Base-by-base conservation (phyloP, 92 coral and sea anemone species). In the Paramuricea clavata region DNA sequence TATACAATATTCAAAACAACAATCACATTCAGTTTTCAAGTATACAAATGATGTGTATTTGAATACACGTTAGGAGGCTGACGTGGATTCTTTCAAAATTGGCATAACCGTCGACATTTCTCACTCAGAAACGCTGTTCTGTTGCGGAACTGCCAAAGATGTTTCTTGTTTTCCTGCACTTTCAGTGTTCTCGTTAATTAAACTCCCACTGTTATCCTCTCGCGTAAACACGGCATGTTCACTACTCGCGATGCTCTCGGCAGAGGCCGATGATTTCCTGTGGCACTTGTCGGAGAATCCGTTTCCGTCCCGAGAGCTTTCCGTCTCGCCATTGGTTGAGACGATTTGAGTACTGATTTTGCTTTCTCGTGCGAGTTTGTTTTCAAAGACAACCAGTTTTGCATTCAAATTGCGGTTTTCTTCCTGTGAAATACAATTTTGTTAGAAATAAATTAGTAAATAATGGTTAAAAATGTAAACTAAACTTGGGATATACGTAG, bases 331-430 rank as follows among this genome's bases (percentile, higher is more conserved):
- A 28, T 42, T 68, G 17, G 34, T 22, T 19, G 39, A 49, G 44
- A 11, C 23, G 8, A 41, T 26, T 74, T 74, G 81, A 19, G 30
- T 28, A 42, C 21, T 32, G 25, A 11, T n/a, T 76, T 25, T 59
- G 39, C 31, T n/a, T 57, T 79, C 49, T 61, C 72, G 39, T 0
- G 72, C 84, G 2, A 5, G 31, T 79, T 79, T 79, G 69, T 25
- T 79, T 39, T 79, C 84, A 42, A 52, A 79, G 12, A 59, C 32
- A 23, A 73, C 84, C 1, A 79, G 84, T 33, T 60, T 35, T 8
- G 73, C 73, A 26, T 5, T 79, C 44, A 79, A 30, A 57, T 17
- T 79, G 23, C 84, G 70, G 2, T 59, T 61, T 79, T 79, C 84
- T 22, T 79, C 84, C 84, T 79, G 73, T 42, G 39, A 21, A 56